Evolutionary conservation across 2,888 invertebrate species (phyloP), one percentile per base, ranked within the genome.

Genomic region (Seira sanloemensis): DNA sequence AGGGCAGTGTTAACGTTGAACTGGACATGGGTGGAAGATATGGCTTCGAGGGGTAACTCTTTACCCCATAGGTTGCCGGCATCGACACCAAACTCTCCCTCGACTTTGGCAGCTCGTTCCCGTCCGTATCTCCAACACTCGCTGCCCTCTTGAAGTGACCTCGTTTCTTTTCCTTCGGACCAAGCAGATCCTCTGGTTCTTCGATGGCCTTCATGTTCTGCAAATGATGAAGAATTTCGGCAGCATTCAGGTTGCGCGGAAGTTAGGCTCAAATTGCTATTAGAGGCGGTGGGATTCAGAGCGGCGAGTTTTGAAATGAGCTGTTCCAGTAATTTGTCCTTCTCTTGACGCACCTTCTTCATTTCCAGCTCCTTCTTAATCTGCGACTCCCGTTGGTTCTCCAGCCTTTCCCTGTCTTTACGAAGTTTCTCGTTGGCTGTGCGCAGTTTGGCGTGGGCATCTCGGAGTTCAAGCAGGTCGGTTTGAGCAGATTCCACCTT

Each of bases 361-460:
- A 92, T 92, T 82, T 92, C 93, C 76, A 91, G 90, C 72, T 93
- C 92, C 66, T 92, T 90, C 74, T 91, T 91, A 82, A 92, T 92
- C 76, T 92, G 91, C 75, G 93, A 93, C 87, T 95, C 95, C 78
- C 96, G 93, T 90, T 97, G 97, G 88, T 94, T 94, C 90, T 97
- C 97, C 90, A 95, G 94, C 0, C 96, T 93, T 90, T 97, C 97
- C 86, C 96, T 95, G 91, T 97, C 97, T 50, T 97, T 93, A 72
- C 97, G 93, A 87, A 97, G 92, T 90, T 97, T 97, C 90, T 97
- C 97, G 91, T 97, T 97, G 26, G 97, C 96, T 2, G 97, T 97
- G 79, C 97, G 93, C 87, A 97, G 91, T 91, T 97, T 97, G 1
- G 97, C 97, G 91, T 97, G 97, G 21, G 97, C 97, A 91, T 97